phyloP scores from a whole-genome alignment of 1,140 invertebrate genomes.

The Drosophila ogumai region DNA sequence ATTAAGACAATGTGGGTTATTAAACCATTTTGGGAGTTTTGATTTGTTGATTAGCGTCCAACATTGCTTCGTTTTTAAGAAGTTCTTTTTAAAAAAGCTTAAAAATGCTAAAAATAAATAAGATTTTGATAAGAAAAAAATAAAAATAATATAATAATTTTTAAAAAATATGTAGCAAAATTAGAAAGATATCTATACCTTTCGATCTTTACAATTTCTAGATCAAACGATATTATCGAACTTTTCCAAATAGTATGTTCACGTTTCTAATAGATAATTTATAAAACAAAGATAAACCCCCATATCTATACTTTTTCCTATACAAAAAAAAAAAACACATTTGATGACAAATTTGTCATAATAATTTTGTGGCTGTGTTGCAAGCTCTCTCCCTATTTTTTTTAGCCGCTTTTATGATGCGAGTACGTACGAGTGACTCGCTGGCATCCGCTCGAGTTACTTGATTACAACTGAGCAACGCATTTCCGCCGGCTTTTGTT shows the following conservation, averaged over 20 bases:
- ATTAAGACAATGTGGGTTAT: neutral
- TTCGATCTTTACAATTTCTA: no score
- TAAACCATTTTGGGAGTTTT: no score
- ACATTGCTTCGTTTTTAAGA: neutral
- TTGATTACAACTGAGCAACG: slow-evolving; percentile 53
- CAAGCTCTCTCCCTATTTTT: slow-evolving; percentile 23
- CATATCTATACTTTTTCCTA: neutral
- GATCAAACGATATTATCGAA: no score
- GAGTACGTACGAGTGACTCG: slow-evolving; percentile 27
- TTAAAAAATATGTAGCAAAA: no score
- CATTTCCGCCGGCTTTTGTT: slow-evolving; percentile 71
- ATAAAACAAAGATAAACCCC: neutral
- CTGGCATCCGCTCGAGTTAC: slow-evolving; percentile 57
- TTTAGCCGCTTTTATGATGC: slow-evolving; percentile 44
- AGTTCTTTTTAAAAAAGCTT: no score
- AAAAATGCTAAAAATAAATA: no score
- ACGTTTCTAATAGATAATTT: no score
- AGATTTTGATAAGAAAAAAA: no score
- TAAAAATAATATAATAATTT: no score
- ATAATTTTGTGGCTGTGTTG: slow-evolving; percentile 33
- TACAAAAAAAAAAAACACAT: neutral
- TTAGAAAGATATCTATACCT: no score
- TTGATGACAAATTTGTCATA: neutral
- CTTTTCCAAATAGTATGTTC: no score
- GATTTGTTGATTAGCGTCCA: neutral